Percentiles rank a stretch among this genome's conserved stretches.
phyloP scores from a whole-genome alignment of 2,888 invertebrate genomes.

The Epirrhoe tristata region DNA sequence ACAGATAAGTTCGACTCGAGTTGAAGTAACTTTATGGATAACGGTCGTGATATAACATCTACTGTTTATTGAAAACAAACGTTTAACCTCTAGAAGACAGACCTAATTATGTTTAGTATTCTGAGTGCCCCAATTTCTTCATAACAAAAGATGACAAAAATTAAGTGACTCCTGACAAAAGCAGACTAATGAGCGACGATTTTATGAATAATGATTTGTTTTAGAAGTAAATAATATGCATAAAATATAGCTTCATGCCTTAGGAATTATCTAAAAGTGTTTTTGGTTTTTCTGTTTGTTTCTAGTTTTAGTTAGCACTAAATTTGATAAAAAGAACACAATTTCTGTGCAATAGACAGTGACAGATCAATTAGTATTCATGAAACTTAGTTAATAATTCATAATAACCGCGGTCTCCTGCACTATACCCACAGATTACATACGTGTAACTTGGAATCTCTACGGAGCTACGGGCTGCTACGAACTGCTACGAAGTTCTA shows the following conservation, averaged over 20 bases:
- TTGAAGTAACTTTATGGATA: too few species aligned
- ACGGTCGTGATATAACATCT: background rate
- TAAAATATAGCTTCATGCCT: too few species aligned
- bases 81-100: background rate
- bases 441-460: constrained; percentile 24
- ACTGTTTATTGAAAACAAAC: background rate
- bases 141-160: constrained; percentile 12
- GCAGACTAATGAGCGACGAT: background rate
- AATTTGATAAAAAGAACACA: too few species aligned
- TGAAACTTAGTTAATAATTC: constrained; percentile 13
- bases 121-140: constrained; percentile 4
- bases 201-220: background rate
- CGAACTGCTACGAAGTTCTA: constrained; percentile 27
- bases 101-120: constrained; percentile 21
- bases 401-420: constrained; percentile 10
- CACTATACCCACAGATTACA: constrained; percentile 26
- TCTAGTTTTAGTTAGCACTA: too few species aligned
- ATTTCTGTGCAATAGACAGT: background rate
- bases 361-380: constrained; percentile 15
- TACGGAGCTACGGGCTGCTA: constrained; percentile 26
- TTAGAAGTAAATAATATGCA: background rate
- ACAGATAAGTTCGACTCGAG: too few species aligned
- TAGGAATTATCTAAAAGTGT: too few species aligned
- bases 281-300: too few species aligned
- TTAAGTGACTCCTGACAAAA: background rate